A percentile compares a stretch with the other conserved stretches of the same genome.
Conservation (phyloP, 2,797 vertebrate genomes). For the Salarias fasciatus region DNA sequence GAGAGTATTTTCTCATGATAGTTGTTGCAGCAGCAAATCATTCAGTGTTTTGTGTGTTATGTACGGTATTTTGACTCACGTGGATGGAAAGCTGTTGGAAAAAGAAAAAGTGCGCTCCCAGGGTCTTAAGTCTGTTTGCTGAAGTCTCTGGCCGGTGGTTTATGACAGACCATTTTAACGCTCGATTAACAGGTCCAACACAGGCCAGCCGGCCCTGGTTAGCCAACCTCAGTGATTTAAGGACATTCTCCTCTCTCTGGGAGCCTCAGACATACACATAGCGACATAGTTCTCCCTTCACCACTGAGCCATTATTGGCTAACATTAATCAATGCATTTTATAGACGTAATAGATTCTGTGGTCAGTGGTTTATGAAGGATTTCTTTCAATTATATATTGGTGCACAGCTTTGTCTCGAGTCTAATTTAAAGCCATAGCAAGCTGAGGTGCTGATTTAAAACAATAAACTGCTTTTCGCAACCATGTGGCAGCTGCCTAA, state of each 20-base stretch:
- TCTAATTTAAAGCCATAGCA: background rate
- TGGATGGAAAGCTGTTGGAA: conserved; percentile 27
- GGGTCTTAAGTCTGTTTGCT: conserved; percentile 64
- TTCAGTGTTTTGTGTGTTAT: conserved; percentile 29
- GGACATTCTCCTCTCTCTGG: conserved; percentile 75
- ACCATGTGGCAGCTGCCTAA: no score
- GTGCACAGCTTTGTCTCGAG: conserved; percentile 3
- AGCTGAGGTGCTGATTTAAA: no score
- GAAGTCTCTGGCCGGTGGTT: conserved; percentile 69
- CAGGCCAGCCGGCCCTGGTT: conserved; percentile 69
- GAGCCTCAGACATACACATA: conserved; percentile 49
- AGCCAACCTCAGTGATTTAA: conserved; percentile 63
- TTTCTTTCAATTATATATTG: conserved; percentile 23
- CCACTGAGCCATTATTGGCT: conserved; percentile 44
- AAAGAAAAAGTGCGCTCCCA: conserved; percentile 22
- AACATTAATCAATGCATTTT: conserved; percentile 63
- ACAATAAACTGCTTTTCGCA: no score
- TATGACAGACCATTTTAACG: conserved; percentile 74
- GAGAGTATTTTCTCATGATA: conserved; percentile 10
- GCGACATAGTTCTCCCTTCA: conserved; percentile 28
- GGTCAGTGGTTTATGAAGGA: conserved; percentile 39
- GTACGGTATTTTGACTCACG: conserved; percentile 23
- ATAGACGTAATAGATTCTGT: conserved; percentile 55
- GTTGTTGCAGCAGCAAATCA: conserved; percentile 1
- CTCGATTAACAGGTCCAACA: conserved; percentile 73